Evolutionary conservation across 2,888 invertebrate species (phyloP).

Genomic region (Alloplasta piceator): DNA sequence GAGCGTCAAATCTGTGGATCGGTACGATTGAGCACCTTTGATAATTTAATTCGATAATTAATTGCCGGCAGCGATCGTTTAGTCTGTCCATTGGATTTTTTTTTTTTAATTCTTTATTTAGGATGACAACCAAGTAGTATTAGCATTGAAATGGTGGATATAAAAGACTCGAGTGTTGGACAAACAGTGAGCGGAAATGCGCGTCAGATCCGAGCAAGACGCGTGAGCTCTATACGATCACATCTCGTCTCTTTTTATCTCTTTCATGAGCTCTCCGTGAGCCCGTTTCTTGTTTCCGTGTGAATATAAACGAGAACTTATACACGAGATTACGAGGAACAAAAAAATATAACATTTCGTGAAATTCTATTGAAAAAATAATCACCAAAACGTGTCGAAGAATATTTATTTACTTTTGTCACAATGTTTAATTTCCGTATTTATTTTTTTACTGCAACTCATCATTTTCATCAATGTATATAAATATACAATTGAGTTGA

Average conservation of each 20-base stretch:
- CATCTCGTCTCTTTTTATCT: slow-evolving; percentile 3
- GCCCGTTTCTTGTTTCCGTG: slow-evolving; percentile 18
- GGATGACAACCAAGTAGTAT: slow-evolving; percentile 18
- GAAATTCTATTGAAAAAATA: no score
- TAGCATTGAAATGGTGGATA: slow-evolving; percentile 1
- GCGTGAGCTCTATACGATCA: not conserved
- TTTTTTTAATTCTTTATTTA: slow-evolving; percentile 26
- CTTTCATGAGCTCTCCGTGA: not conserved
- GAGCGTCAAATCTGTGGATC: slow-evolving; percentile 61
- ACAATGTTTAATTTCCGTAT: no score
- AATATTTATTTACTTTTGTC: no score
- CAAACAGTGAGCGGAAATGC: slow-evolving; percentile 48
- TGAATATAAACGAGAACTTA: slow-evolving; percentile 58
- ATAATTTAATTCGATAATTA: slow-evolving; percentile 60
- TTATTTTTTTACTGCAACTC: no score
- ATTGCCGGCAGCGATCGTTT: slow-evolving; percentile 54
- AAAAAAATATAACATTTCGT: no score
- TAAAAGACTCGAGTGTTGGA: slow-evolving; percentile 41
- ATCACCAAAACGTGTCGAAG: no score
- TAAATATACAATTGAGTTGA: no score
- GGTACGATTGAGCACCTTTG: slow-evolving; percentile 45
- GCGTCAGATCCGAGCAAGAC: slow-evolving; percentile 26
- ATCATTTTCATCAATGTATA: no score
- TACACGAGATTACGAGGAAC: slow-evolving; percentile 30
- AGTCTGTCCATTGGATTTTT: not conserved